Conservation (phyloP, 2,888 invertebrate genomes). For the Aporophyla lueneburgensis region DNA sequence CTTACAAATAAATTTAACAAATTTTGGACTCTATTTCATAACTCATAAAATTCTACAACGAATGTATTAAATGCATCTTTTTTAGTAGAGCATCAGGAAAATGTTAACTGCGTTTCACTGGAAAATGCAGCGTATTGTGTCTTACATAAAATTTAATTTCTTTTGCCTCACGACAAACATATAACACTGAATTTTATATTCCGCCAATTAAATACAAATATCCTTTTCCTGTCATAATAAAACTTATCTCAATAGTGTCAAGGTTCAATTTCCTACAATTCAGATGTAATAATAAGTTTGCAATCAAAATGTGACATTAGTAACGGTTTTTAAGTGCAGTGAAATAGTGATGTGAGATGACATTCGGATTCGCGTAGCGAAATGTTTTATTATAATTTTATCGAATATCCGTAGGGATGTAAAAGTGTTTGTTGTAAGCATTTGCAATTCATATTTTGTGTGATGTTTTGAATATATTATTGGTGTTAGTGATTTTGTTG, state of each 20-base stretch:
- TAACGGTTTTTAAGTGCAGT: slow-evolving; percentile 80
- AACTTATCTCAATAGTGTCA: rapidly evolving
- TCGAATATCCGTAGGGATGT: slow-evolving; percentile 46
- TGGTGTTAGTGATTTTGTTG: slow-evolving; percentile 22
- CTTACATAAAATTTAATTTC: not conserved
- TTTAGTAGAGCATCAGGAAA: not conserved
- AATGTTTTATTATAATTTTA: slow-evolving; percentile 58
- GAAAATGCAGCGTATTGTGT: not conserved
- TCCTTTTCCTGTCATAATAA: not conserved
- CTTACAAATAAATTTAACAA: not conserved
- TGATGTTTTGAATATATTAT: slow-evolving; percentile 52
- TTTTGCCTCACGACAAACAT: not conserved
- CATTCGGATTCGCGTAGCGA: slow-evolving; percentile 63
- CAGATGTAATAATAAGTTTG: slow-evolving; percentile 25
- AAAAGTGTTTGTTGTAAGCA: slow-evolving; percentile 53
- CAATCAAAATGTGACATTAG: slow-evolving; percentile 68
- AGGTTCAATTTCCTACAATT: slow-evolving; percentile 54
- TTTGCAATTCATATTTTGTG: slow-evolving; percentile 68
- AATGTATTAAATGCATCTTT: not conserved
- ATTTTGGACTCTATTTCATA: slow-evolving; percentile 9
- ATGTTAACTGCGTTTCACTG: not conserved
- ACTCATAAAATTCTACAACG: rapidly evolving
- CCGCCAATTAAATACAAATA: slow-evolving; percentile 12
- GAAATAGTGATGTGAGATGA: slow-evolving; percentile 64
- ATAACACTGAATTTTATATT: slow-evolving; percentile 9